Base-by-base conservation (phyloP, 2,888 invertebrate species). In the Sminthurides aquaticus region DNA sequence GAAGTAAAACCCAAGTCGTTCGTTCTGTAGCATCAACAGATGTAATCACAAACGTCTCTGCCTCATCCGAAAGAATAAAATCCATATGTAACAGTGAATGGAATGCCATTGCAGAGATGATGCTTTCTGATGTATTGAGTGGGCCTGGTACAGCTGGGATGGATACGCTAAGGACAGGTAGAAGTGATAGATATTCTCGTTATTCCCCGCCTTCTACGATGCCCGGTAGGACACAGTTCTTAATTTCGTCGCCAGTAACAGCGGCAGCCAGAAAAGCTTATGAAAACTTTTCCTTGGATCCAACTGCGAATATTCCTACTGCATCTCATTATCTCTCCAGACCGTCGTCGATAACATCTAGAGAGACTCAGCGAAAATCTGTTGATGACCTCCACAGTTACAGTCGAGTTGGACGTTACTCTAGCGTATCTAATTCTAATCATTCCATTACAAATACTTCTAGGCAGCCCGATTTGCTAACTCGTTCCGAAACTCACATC, bases 231-330 rank as follows among this genome's bases (percentile, higher is more conserved):
- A 11, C 52, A 8, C 5, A 22, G 11, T 8, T 52, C 22, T 5
- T 5, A 8, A 52, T 52, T 20, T 5, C 57, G 3, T 57, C 63
- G 15, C 20, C 49, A 20, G 22, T 57, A 3, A 49, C 57, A 1
- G 48, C 25, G 20, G 28, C 48, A 20, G 49, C 57, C 2, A 57
- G 56, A 2, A 63, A 63, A 63, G 52, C 49, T 2, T 29, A 48
- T 2, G 28, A 63, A 22, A 63, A 63, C 25, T 63, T 43, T 28
- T 48, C 58, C 22, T 18, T 63, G 1, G 28, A 63, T 29, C 63
- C 63, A 1, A 29, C 63, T 8, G 63, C 63, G 5, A 63, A 63
- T 28, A 20, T 57, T 20, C 63, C 63, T 3, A 15, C 43, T 1
- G 49, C 27, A 25, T n/a, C 28, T 15, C 52, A 52, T 52, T 52